Conservation (phyloP, 2,888 invertebrate species). For the Drosophila anomalata region DNA sequence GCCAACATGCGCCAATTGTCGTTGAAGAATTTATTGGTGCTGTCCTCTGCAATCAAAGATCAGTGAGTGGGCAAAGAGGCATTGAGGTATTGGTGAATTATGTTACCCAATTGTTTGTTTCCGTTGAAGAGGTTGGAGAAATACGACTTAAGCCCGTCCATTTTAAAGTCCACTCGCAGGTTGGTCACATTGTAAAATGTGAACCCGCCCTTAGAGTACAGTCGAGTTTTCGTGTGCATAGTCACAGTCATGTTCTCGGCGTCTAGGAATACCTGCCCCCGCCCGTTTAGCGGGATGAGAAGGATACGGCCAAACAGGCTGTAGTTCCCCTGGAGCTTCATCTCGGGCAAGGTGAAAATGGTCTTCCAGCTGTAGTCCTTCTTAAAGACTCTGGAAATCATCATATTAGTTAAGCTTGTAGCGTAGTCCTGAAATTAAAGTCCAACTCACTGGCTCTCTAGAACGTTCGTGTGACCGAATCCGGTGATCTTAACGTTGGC, state of each 20-base stretch:
- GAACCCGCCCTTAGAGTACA: constrained; percentile 87
- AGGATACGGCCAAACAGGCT: constrained; percentile 88
- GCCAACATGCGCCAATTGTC: constrained; percentile 90
- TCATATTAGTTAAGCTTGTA: background rate
- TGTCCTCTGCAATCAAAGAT: constrained; percentile 86
- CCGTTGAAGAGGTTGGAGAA: constrained; percentile 90
- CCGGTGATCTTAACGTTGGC: constrained; percentile 88
- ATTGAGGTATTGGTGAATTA: too few species aligned
- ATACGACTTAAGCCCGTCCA: constrained; percentile 88
- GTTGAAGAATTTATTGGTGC: constrained; percentile 90
- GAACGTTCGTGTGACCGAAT: constrained; percentile 87
- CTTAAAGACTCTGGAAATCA: constrained; percentile 86
- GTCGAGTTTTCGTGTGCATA: constrained; percentile 87
- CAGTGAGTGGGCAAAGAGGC: background rate
- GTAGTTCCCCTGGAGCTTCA: constrained; percentile 89
- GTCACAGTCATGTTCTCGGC: constrained; percentile 89
- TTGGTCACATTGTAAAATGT: constrained; percentile 89
- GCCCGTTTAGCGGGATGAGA: constrained; percentile 88
- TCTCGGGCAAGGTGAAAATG: constrained; percentile 87
- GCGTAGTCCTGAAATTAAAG: background rate
- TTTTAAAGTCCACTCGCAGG: constrained; percentile 88
- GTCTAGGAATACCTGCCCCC: constrained; percentile 89
- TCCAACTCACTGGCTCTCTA: constrained; percentile 86
- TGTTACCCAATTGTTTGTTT: constrained; percentile 88
- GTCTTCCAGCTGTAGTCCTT: constrained; percentile 89